A percentile compares a stretch with the other conserved stretches of the same genome.
phyloP scores from a whole-genome alignment of 2,888 invertebrate species.

The Andrena hattorfiana region DNA sequence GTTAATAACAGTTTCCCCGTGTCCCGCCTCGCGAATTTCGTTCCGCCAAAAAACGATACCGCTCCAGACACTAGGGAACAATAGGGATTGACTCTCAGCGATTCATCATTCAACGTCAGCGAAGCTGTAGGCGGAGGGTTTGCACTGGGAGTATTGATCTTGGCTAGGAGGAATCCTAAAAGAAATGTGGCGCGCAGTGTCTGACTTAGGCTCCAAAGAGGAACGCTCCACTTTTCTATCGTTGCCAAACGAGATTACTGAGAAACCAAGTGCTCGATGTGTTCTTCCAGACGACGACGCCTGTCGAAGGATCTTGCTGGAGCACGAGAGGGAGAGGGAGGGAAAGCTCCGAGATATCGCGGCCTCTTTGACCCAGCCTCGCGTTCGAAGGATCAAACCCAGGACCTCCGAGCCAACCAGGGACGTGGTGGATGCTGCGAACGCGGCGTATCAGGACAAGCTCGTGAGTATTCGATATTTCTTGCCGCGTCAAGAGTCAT shows the following conservation, averaged over 20 bases:
- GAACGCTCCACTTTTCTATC: too few species aligned
- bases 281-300: conserved; percentile 80
- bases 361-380: conserved; percentile 91
- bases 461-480: conserved; percentile 74
- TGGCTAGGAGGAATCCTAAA: background rate
- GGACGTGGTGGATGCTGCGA: conserved; percentile 81
- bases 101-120: conserved; percentile 16
- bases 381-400: conserved; percentile 81
- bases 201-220: too few species aligned
- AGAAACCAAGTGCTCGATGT: background rate
- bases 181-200: too few species aligned
- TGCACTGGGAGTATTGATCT: too few species aligned
- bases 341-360: conserved; percentile 94
- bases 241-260: background rate
- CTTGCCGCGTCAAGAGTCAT: background rate
- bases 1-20: conserved; percentile 45
- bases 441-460: conserved; percentile 82
- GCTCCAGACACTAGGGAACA: conserved; percentile 2
- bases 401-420: conserved; percentile 81
- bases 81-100: conserved; percentile 12
- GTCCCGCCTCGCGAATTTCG: background rate
- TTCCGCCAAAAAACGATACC: conserved; percentile 21
- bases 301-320: conserved; percentile 86
- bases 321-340: conserved; percentile 87
- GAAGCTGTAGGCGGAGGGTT: background rate